These are phyloP conservation scores for Pseudomyrmex dendroicus DNA, from an alignment of 1,140 invertebrate species.

Conservation along the genomic window DNA sequence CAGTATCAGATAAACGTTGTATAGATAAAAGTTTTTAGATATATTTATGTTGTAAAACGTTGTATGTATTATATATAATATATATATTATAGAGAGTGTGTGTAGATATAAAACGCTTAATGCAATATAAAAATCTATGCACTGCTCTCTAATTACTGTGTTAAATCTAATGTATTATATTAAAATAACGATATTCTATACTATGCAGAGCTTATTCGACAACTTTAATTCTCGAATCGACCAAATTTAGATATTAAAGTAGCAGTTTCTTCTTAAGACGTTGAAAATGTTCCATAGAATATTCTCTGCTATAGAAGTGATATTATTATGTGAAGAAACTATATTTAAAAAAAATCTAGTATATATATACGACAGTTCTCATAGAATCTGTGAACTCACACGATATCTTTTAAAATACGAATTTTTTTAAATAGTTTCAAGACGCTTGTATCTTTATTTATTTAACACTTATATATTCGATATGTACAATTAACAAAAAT, in stretches of 20 bases:
- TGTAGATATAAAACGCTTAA: too few relatives aligned
- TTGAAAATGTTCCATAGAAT: conserved; percentile 8
- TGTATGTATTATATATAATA: conserved; percentile 15
- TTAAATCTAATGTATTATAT: neutral
- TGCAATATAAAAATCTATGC: too few relatives aligned
- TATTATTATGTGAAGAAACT: conserved; percentile 6
- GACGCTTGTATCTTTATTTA: neutral
- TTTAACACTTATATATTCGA: conserved; percentile 47
- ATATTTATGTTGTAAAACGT: conserved; percentile 30
- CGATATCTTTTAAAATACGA: conserved; percentile 32
- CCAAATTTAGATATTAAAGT: conserved; percentile 35
- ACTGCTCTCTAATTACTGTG: too few relatives aligned
- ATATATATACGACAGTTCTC: neutral
- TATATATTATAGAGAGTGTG: too few relatives aligned
- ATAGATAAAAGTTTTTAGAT: conserved; percentile 25
- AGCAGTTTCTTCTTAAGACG: neutral
- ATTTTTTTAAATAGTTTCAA: conserved; percentile 11
- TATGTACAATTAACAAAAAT: conserved; percentile 73
- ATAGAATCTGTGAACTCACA: conserved; percentile 15
- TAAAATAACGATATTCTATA: conserved; percentile 32
- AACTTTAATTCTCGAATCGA: conserved; percentile 45
- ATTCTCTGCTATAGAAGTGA: conserved; percentile 1
- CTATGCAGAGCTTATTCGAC: neutral
- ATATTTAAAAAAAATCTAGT: conserved; percentile 7
- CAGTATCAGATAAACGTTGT: conserved; percentile 30